Base-by-base conservation (phyloP, 2,797 vertebrate genomes). In the Sebastes melanostomus region DNA sequence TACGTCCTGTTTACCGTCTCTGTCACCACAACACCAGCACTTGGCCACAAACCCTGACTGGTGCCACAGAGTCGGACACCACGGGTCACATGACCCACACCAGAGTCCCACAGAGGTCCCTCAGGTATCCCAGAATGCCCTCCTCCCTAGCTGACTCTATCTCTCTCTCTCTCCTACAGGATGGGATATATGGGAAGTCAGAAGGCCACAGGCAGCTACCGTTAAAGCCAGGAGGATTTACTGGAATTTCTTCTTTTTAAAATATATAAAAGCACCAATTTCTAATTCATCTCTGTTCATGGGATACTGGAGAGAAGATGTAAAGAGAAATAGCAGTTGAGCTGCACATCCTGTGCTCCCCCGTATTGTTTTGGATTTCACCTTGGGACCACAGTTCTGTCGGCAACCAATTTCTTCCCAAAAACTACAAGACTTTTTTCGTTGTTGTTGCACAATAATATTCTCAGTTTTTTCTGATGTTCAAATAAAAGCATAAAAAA, bases 21-120 rank as follows among this genome's bases (percentile, higher is more conserved):
- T 84, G 81, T 88, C 87, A 92, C 89, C 92, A 92, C 90, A 92
- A 90, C 88, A 92, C 84, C 89, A 86, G 80, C 77, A 46, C 74
- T 77, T 82, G 79, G 89, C 92, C 93, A 88, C 93, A 93, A 93
- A 92, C 84, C 77, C 82, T 75, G 85, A 63, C 89, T 94, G 92
- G 92, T 93, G 92, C 93, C 94, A 91, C 79, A 38, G 80, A 89
- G 94, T 93, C 91, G 89, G 92, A 92, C 90, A 86, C 84, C 6
- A 5, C 38, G 36, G 89, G 89, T 94, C 94, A 94, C 92, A 93
- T 92, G 92, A 94, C 93, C 89, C 88, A 38, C 61, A 66, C 63
- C 71, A 76, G 72, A 52, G 82, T 89, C 91, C 89, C 88, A 75
- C 88, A 87, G 87, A 87, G 72, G 82, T 93, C 91, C 88, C 90